phyloP scores from a whole-genome alignment of 1,140 invertebrate genomes.

The Nephila pilipes region DNA sequence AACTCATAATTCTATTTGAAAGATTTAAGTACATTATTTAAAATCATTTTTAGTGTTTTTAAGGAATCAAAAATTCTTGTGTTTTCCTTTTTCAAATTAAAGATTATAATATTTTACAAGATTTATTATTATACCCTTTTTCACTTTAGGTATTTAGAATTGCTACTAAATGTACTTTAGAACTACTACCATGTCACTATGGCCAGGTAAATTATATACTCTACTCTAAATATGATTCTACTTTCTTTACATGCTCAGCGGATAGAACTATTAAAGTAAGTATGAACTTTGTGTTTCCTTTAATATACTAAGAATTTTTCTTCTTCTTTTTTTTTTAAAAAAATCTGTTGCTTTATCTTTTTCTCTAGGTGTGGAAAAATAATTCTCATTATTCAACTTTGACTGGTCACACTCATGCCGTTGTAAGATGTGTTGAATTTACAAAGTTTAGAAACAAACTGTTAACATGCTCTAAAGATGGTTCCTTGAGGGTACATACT shows the following conservation, averaged over 20 bases:
- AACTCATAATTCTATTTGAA: no score
- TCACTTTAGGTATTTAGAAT: constrained; percentile 23
- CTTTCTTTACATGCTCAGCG: constrained; percentile 47
- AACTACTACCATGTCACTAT: constrained; percentile 2
- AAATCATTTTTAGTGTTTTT: no score
- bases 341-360: not conserved
- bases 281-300: not conserved
- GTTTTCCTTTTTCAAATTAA: no score
- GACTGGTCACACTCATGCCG: constrained; percentile 31
- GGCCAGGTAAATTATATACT: constrained; percentile 32
- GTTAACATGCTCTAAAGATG: constrained; percentile 70
- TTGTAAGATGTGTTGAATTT: constrained; percentile 61
- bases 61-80: no score
- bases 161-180: not conserved
- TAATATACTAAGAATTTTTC: not conserved
- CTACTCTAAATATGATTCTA: constrained; percentile 47
- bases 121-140: no score
- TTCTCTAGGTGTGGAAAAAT: constrained; percentile 14
- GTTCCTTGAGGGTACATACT: constrained; percentile 42
- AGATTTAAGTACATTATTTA: no score
- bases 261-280: constrained; percentile 56
- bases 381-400: not conserved
- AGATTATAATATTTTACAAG: no score
- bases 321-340: not conserved
- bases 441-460: not conserved